Evolutionary conservation across 2,113 vertebrate species (phyloP), one percentile per base, ranked within the genome.

Genomic region (Leptosomus discolor): DNA sequence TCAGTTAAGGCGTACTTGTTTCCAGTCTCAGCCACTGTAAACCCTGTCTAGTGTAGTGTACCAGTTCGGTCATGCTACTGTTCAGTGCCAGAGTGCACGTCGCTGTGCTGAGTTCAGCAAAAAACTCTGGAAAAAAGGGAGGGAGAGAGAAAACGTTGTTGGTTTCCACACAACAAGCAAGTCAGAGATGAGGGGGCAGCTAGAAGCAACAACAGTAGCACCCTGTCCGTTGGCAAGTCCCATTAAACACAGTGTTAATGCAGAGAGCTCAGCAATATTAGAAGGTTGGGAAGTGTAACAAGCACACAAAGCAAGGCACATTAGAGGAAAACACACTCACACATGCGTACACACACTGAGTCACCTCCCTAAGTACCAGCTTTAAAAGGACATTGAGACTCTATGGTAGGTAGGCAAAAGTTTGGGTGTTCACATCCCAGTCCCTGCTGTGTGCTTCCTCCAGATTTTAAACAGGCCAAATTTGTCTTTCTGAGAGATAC

Each of bases 11-110:
- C 94, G 93, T 98, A 48, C 94, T 98, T 96, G 97, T 95, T 94
- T 98, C 97, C 97, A 99, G 98, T 92, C 98, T 98, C 69, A 99
- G 98, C 99, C 99, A 99, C 86, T 99, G 98, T 91, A 99, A 98
- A 54, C 98, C 99, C 91, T 99, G 99, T 73, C 98, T 98, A 11
- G 94, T 96, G 87, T 99, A 99, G 73, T 97, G 98, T 64, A 99
- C 98, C 98, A 99, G 97, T 29, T 98, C 97, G 15, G 71, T 96
- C 98, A 99, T 97, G 82, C 97, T 98, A 57, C 99, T 99, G 85
- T 97, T 98, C 64, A 99, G 97, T 69, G 98, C 98, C 96, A 99
- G 92, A 23, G 98, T 50, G 6, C 98, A 98, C 8, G 98, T 85
- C 1, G 85, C 97, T 22, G 97, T 58, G 96, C 98, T 98, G 96